Base-by-base conservation (phyloP, 1,140 invertebrate genomes). In the Neuroterus valhalla region DNA sequence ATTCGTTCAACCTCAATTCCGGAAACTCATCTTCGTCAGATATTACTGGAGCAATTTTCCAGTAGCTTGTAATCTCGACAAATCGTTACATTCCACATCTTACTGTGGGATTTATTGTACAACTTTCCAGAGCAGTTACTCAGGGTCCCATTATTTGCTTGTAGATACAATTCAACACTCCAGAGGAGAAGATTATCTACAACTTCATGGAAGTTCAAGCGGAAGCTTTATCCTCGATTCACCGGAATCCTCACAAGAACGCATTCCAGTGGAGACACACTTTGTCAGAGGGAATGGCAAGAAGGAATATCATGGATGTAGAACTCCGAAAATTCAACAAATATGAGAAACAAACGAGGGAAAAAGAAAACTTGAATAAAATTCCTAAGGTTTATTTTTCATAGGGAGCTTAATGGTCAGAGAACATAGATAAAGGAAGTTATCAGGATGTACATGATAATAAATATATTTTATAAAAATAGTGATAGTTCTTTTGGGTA, bases 171-270 rank as follows among this genome's bases (percentile, higher is more conserved):
- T 62, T 62, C 55, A 62, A 62, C 55, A 72, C 77, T 48, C 42
- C 68, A 1, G 72, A 83, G 2, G 81, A 87, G 50, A 72, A 85
- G 69, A 82, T 86, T 38, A 78, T 88, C 15, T 55, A 80, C 21
- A 75, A 86, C 12, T 87, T 85, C 68, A 44, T 81, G 66, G 70
- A 81, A 66, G 74, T 82, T 15, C 76, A 86, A 66, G 17, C 70
- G 1, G 72, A 85, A 43, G 72, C 78, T 5, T 12, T 86, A 43
- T 50, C 72, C 6, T 66, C 66, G 23, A 74, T 88, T 23, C 69
- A 43, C 11, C 67, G 71, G 38, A 72, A 72, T 55, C 75, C 78
- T 0, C 79, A 80, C 23, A 38, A 80, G 19, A 71, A 79, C 21
- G 68, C 72, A 14, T 87, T 88, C 52, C 62, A 82, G 66, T 88